Conservation (phyloP, 2,797 vertebrate species). For the Chiloscyllium punctatum region DNA sequence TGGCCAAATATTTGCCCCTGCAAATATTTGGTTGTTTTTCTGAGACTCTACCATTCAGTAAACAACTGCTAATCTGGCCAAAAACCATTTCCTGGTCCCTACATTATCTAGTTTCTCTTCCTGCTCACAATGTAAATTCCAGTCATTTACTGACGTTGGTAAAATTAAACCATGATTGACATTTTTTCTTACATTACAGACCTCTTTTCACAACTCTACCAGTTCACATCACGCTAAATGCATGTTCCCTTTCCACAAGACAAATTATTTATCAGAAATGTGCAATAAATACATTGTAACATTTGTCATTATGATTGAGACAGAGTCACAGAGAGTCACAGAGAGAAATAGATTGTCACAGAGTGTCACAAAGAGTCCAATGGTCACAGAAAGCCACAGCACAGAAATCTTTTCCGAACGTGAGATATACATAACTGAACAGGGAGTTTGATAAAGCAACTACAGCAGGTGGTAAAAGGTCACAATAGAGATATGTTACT, state of each 20-base stretch:
- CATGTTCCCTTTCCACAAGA: neutral
- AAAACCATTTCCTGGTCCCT: too few relatives aligned
- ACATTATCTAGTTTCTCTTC: too few relatives aligned
- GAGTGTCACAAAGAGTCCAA: too few relatives aligned
- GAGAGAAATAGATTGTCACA: too few relatives aligned
- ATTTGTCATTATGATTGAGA: neutral
- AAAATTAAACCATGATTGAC: neutral
- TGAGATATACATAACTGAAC: too few relatives aligned
- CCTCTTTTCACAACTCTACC: neutral
- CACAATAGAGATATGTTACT: neutral
- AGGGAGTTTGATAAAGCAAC: neutral
- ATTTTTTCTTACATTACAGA: neutral
- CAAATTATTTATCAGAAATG: neutral
- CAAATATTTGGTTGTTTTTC: too few relatives aligned
- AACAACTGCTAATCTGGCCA: too few relatives aligned
- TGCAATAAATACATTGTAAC: neutral
- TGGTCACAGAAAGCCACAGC: too few relatives aligned
- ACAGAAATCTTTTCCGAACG: neutral
- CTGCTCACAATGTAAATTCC: too few relatives aligned
- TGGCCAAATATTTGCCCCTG: too few relatives aligned
- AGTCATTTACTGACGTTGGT: neutral
- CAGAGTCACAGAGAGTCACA: too few relatives aligned
- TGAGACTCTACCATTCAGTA: too few relatives aligned
- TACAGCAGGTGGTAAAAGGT: neutral
- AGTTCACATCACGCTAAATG: neutral